Evolutionary conservation across 2,797 vertebrate genomes (phyloP).

Genomic region (Gobio occitaniae): DNA sequence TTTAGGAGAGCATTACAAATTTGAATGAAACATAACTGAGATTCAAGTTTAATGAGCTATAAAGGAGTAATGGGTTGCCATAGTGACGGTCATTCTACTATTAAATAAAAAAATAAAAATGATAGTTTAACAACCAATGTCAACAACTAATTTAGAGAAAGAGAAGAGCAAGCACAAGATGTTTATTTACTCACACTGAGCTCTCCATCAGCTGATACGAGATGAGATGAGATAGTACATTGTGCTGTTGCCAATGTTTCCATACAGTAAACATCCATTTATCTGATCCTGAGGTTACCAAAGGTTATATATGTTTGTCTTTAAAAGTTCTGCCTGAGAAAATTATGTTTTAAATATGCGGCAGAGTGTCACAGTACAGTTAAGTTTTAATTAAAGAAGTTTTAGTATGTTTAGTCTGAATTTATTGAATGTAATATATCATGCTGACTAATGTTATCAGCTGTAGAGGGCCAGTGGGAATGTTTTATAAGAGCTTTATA

Average conservation of each 20-base stretch:
- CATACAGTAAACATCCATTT: slow-evolving; percentile 39
- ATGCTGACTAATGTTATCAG: not conserved
- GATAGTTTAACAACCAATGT: not conserved
- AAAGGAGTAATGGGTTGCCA: slow-evolving; percentile 2
- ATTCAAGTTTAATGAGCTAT: slow-evolving; percentile 1
- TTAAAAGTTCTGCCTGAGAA: slow-evolving; percentile 9
- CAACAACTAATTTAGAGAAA: slow-evolving; percentile 7
- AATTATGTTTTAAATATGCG: not conserved
- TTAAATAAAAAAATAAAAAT: not conserved
- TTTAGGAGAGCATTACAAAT: not conserved
- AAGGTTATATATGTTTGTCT: slow-evolving; percentile 7
- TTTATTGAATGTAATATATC: not conserved
- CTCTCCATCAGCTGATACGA: slow-evolving; percentile 41
- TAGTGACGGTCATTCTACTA: not conserved
- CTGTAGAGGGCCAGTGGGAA: not conserved
- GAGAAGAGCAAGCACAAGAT: not conserved
- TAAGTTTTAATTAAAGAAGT: not conserved
- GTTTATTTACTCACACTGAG: slow-evolving; percentile 34
- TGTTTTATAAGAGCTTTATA: slow-evolving; percentile 2
- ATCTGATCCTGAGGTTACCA: slow-evolving; percentile 15
- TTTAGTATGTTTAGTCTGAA: not conserved
- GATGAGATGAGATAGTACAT: slow-evolving; percentile 33
- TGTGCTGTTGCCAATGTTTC: slow-evolving; percentile 20
- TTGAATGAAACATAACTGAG: not conserved
- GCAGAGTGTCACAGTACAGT: not conserved